Evolutionary conservation across 2,888 invertebrate genomes (phyloP).

Genomic region (Endotricha flammealis): DNA sequence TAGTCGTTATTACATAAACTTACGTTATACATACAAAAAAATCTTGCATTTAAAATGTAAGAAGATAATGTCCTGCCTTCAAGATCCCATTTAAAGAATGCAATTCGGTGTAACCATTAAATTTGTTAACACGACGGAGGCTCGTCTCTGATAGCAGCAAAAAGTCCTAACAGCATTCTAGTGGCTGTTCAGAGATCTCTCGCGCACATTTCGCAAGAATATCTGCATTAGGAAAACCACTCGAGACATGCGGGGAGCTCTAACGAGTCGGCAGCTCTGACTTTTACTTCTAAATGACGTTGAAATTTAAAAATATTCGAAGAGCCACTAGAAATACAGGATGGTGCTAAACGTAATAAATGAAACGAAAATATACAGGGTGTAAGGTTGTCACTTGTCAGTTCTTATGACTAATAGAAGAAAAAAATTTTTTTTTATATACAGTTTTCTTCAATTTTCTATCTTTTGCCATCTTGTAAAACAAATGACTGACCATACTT

Average conservation of each 20-base stretch:
- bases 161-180: slow-evolving; percentile 49
- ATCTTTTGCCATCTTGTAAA: no score
- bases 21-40: no score
- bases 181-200: slow-evolving; percentile 45
- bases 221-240: slow-evolving; percentile 36
- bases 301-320: slow-evolving; percentile 15
- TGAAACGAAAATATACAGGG: not conserved
- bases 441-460: no score
- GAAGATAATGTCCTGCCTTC: no score
- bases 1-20: no score
- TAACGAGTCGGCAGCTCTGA: slow-evolving; percentile 42
- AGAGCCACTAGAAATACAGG: slow-evolving; percentile 7
- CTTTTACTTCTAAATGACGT: slow-evolving; percentile 15
- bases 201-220: slow-evolving; percentile 45
- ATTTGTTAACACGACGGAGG: slow-evolving; percentile 37
- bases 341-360: not conserved
- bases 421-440: no score
- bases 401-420: no score
- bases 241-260: slow-evolving; percentile 39
- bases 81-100: slow-evolving; percentile 2
- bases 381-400: no score
- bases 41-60: no score
- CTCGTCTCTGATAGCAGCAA: slow-evolving; percentile 39
- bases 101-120: not conserved
- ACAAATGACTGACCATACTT: no score